Evolutionary conservation across 2,797 vertebrate species (phyloP), one percentile per base, ranked within the genome.

Genomic region (Yasuhikotakia modesta): DNA sequence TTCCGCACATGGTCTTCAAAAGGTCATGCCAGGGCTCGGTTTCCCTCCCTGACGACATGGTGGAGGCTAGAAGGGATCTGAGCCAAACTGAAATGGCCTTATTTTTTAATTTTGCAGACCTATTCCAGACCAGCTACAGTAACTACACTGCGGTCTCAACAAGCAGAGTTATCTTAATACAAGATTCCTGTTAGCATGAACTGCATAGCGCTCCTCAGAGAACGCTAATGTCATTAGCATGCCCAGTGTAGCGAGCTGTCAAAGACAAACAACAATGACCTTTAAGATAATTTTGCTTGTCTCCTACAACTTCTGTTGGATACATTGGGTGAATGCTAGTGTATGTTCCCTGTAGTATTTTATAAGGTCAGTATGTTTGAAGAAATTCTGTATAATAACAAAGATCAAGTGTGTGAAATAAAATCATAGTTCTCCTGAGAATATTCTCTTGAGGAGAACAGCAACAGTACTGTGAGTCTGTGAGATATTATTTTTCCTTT

Each of bases 171-270:
- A 71, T 78, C 60, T 65, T 46, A 12, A 35, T 63, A 63, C 27
- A 17, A 46, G 66, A 39, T 64, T 76, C 39, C 66, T 72, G 67
- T 76, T 67, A 72, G 76, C 21, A 39, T 19, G 67, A 67, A 22
- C 19, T n/a, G 50, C 22, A 24, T 43, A 21, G 8, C 45, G 65
- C 52, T 80, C 60, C 67, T 75, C 35, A 6, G 74, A 74, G 52
- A 65, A 39, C 57, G 53, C 60, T 82, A 78, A 80, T 78, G 35
- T 73, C 48, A 80, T 80, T 84, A 78, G 81, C 74, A 80, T 80
- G 70, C 78, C 67, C 70, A 57, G 48, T 43, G 52, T 77, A 78
- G 80, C 46, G 11, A 64, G 53, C 45, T 74, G 70, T 75, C 46
- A 17, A 39, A 71, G 70, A 63, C 71, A 79, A 76, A 76, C 81